These are phyloP conservation scores for Drosophila tsacasi DNA, from an alignment of 1,140 invertebrate species.

Conservation along the genomic window DNA sequence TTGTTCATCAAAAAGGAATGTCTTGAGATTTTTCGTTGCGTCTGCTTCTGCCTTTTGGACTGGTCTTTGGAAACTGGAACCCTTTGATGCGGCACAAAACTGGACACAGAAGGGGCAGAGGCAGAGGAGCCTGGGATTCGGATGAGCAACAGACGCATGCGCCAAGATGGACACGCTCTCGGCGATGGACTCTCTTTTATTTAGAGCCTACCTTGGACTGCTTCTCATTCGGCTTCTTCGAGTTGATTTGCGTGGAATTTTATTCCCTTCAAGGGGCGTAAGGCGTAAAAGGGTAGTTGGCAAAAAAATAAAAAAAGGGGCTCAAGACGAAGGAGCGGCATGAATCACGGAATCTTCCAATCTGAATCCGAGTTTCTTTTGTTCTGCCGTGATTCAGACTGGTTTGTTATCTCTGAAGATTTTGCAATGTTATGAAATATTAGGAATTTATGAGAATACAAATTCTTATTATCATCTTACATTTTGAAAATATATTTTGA, in stretches of 20 bases:
- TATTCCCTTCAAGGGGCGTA: slow-evolving; percentile 55
- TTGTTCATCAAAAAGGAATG: slow-evolving; percentile 71
- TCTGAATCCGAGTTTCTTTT: slow-evolving; percentile 31
- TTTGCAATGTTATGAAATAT: slow-evolving; percentile 46
- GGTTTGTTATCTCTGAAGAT: slow-evolving; percentile 19
- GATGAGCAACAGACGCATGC: slow-evolving; percentile 75
- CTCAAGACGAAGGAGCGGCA: slow-evolving; percentile 28
- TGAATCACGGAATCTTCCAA: slow-evolving; percentile 48
- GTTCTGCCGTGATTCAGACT: slow-evolving; percentile 23
- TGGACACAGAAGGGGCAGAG: neutral
- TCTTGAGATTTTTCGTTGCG: slow-evolving; percentile 66
- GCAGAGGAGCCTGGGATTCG: neutral
- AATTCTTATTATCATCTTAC: neutral
- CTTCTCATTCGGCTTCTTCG: slow-evolving; percentile 49
- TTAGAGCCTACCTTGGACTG: slow-evolving; percentile 28
- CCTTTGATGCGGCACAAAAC: slow-evolving; percentile 30
- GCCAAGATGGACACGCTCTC: slow-evolving; percentile 64
- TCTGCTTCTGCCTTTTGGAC: slow-evolving; percentile 65
- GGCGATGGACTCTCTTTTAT: slow-evolving; percentile 28
- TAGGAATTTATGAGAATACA: slow-evolving; percentile 1
- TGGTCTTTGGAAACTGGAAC: slow-evolving; percentile 80
- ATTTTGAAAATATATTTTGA: neutral
- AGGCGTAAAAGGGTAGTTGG: neutral
- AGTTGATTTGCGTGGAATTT: slow-evolving; percentile 81
- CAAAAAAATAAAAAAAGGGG: neutral